Percentiles rank a stretch among this genome's conserved stretches.
These are phyloP conservation scores for Drosophila mulleri DNA, from an alignment of 2,888 invertebrate species.

Conservation along the genomic window DNA sequence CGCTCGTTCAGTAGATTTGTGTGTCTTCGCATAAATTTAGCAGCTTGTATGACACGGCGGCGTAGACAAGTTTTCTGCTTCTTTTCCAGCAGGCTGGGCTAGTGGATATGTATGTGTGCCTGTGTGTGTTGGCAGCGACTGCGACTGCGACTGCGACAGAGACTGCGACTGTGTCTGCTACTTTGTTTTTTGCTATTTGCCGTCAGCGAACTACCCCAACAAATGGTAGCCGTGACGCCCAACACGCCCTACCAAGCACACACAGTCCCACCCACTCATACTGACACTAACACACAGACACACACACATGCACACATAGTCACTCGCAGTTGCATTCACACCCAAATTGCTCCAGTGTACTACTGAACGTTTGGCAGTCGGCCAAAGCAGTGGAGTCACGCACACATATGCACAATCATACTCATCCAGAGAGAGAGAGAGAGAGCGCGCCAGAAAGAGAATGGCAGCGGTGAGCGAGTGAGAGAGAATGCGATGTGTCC, in stretches of 20 bases:
- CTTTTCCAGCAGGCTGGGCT: slow-evolving; percentile 25
- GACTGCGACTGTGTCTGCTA: slow-evolving; percentile 7
- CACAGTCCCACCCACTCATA: slow-evolving; percentile 14
- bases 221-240: slow-evolving; percentile 58
- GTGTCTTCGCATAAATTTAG: slow-evolving; percentile 84
- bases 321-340: slow-evolving; percentile 65
- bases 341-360: slow-evolving; percentile 76
- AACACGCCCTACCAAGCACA: slow-evolving; percentile 16
- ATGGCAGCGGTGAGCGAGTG: not conserved
- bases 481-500: slow-evolving; percentile 6
- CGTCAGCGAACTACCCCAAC: slow-evolving; percentile 78
- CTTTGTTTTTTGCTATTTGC: slow-evolving; percentile 53
- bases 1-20: slow-evolving; percentile 83
- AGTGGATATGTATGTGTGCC: not conserved
- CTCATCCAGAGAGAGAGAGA: not conserved
- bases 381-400: slow-evolving; percentile 62
- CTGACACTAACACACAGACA: slow-evolving; percentile 12
- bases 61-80: slow-evolving; percentile 68
- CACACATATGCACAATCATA: slow-evolving; percentile 1
- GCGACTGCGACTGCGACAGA: not conserved
- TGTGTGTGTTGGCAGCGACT: not conserved
- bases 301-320: not conserved
- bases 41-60: slow-evolving; percentile 74
- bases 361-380: slow-evolving; percentile 79
- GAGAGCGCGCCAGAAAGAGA: too few species aligned